Conservation (phyloP, 2,113 vertebrate genomes). For the Heteronetta atricapilla region DNA sequence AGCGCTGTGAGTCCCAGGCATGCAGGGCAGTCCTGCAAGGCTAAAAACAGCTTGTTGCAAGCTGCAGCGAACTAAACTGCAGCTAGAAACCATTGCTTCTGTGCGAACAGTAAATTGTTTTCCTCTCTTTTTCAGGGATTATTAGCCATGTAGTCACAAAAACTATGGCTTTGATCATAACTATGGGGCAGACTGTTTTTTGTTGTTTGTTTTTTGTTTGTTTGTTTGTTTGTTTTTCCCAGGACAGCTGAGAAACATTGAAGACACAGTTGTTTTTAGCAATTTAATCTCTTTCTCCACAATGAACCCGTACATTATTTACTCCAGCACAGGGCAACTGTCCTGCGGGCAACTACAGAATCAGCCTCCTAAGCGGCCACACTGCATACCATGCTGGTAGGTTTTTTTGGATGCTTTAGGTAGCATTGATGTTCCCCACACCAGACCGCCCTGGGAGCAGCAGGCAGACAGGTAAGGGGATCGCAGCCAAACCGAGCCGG, state of each 20-base stretch:
- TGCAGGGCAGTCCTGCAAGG: not conserved
- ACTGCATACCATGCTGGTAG: too few relatives aligned
- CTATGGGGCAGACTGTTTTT: not conserved
- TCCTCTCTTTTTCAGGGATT: not conserved
- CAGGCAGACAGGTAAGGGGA: not conserved
- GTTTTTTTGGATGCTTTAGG: not conserved
- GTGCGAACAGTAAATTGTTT: not conserved
- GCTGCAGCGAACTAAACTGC: not conserved
- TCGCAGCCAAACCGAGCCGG: not conserved
- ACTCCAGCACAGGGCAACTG: not conserved
- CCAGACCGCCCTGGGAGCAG: not conserved
- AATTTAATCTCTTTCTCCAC: not conserved
- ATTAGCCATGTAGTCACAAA: not conserved
- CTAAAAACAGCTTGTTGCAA: not conserved
- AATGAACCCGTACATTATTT: fast-evolving
- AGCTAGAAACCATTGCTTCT: not conserved
- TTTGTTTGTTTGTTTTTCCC: not conserved
- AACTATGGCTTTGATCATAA: not conserved
- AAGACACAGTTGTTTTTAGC: not conserved
- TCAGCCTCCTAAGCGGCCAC: fast-evolving
- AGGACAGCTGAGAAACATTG: not conserved
- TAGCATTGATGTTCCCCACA: too few relatives aligned
- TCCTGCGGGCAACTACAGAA: fast-evolving
- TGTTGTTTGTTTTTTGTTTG: not conserved
- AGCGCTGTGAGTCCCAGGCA: fast-evolving